phyloP scores from a whole-genome alignment of 2,113 vertebrate species.

The Stegostoma tigrinum region DNA sequence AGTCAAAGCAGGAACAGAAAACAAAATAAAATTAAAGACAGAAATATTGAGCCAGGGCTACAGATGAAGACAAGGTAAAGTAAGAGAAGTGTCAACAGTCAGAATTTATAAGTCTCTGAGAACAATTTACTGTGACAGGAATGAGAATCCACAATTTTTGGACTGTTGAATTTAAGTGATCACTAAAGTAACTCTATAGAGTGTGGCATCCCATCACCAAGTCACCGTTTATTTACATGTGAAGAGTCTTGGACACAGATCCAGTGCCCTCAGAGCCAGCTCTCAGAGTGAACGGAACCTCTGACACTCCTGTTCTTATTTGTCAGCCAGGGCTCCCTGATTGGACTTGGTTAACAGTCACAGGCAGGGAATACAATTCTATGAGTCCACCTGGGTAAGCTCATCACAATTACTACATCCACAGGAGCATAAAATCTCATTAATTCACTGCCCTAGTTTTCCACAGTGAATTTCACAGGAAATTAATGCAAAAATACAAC shows the following conservation, averaged over 20 bases:
- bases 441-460: neutral
- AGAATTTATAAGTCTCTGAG: neutral
- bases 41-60: neutral
- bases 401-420: too few relatives aligned
- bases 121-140: neutral
- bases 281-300: too few relatives aligned
- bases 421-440: neutral
- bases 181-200: neutral
- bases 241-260: too few relatives aligned
- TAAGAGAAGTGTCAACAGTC: neutral
- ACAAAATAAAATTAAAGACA: neutral
- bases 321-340: too few relatives aligned
- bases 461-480: neutral
- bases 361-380: too few relatives aligned
- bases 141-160: neutral
- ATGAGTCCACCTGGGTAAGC: too few relatives aligned
- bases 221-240: too few relatives aligned
- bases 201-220: too few relatives aligned
- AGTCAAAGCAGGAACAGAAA: neutral
- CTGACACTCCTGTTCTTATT: too few relatives aligned
- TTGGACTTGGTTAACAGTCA: too few relatives aligned
- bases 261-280: too few relatives aligned
- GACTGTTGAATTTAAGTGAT: neutral
- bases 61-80: neutral
- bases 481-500: neutral